phyloP scores from a whole-genome alignment of 2,888 invertebrate species.

The Aspidiotus destructor region DNA sequence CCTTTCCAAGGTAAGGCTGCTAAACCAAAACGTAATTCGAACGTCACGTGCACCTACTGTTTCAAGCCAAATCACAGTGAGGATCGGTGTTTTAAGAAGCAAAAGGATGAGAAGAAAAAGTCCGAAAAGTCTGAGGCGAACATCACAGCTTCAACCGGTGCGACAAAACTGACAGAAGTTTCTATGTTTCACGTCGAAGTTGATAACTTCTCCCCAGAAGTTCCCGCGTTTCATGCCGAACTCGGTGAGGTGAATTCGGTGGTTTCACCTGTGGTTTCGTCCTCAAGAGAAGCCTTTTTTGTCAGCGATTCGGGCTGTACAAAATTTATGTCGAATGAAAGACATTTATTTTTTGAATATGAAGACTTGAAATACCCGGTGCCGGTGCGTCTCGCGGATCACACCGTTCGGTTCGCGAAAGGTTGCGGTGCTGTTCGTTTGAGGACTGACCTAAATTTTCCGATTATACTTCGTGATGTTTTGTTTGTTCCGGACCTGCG shows the following conservation, averaged over 20 bases:
- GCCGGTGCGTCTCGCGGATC: neutral
- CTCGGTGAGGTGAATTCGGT: no score
- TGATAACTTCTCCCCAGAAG: neutral
- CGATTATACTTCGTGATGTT: neutral
- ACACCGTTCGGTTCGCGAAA: neutral
- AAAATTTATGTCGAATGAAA: neutral
- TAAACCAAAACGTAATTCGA: no score
- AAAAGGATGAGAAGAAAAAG: neutral
- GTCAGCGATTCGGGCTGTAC: conserved; percentile 2
- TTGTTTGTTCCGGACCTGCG: conserved; percentile 1
- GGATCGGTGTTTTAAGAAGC: neutral
- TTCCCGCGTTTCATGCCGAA: neutral
- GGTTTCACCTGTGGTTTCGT: no score
- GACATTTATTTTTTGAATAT: neutral
- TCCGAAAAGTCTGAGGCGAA: no score
- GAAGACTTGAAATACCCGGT: neutral
- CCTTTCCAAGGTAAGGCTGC: no score
- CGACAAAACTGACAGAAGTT: no score
- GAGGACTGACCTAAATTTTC: neutral
- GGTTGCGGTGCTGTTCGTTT: neutral
- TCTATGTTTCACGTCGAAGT: no score
- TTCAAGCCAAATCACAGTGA: neutral
- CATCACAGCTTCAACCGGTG: no score
- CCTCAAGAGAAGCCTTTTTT: neutral
- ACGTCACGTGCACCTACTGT: conserved; percentile 14